phyloP scores from a whole-genome alignment of 2,888 invertebrate species.

The Pterobdella sp. region DNA sequence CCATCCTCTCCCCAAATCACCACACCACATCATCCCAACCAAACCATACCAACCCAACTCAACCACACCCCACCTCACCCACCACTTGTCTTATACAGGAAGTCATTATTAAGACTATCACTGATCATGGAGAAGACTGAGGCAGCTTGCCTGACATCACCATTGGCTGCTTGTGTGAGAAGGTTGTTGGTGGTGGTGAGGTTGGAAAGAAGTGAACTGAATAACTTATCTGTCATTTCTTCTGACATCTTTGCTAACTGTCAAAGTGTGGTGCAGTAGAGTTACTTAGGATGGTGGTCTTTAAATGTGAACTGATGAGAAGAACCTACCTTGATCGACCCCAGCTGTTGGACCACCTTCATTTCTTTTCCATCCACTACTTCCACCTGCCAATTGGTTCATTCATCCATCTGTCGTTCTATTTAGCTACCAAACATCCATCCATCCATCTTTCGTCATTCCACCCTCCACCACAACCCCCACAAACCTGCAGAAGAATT shows the following conservation, averaged over 20 bases:
- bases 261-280: slow-evolving; percentile 32
- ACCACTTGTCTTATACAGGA: slow-evolving; percentile 18
- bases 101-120: slow-evolving; percentile 24
- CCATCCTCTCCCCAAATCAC: neutral
- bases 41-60: neutral
- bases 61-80: neutral
- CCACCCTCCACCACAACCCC: neutral
- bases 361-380: neutral
- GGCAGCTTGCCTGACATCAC: slow-evolving; percentile 19
- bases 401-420: neutral
- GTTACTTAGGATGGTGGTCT: neutral
- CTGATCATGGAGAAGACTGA: slow-evolving; percentile 17
- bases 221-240: slow-evolving; percentile 24
- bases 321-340: neutral
- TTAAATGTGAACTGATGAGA: neutral
- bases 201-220: slow-evolving; percentile 30
- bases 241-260: slow-evolving; percentile 25
- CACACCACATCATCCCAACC: neutral
- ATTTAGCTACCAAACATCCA: neutral
- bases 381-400: neutral
- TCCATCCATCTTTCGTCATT: neutral
- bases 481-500: neutral
- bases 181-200: slow-evolving; percentile 23
- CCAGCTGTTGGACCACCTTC: neutral
- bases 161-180: slow-evolving; percentile 19